phyloP scores from a whole-genome alignment of 1,140 invertebrate genomes.

The Lerema accius region DNA sequence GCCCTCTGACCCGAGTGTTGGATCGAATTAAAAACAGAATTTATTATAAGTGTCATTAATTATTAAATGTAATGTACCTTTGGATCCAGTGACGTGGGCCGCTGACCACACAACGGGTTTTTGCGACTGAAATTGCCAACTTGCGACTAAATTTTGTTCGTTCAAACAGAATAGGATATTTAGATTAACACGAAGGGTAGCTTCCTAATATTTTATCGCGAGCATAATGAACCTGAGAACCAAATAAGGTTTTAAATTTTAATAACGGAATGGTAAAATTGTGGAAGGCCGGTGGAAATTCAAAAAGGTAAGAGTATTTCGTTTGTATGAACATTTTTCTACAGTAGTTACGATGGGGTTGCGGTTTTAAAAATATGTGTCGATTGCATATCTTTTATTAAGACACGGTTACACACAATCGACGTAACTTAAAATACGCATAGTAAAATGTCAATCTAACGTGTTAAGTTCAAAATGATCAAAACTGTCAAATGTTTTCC shows the following conservation, averaged over 20 bases:
- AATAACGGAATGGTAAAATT: slow-evolving; percentile 33
- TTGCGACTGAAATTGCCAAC: slow-evolving; percentile 52
- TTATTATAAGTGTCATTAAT: slow-evolving; percentile 73
- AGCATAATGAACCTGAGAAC: slow-evolving; percentile 35
- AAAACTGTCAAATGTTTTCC: too few species aligned
- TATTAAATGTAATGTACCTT: slow-evolving; percentile 65
- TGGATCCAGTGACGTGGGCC: slow-evolving; percentile 36
- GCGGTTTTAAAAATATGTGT: too few species aligned
- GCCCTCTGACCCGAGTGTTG: slow-evolving; percentile 45
- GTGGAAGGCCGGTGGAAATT: too few species aligned
- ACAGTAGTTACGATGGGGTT: too few species aligned
- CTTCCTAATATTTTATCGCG: slow-evolving; percentile 40
- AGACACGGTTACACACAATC: too few species aligned
- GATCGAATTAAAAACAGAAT: slow-evolving; percentile 77
- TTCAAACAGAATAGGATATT: slow-evolving; percentile 75
- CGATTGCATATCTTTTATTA: too few species aligned
- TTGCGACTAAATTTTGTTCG: slow-evolving; percentile 29
- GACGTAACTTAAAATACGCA: too few species aligned
- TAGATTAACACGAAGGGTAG: slow-evolving; percentile 64
- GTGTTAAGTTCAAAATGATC: too few species aligned
- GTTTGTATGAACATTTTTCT: too few species aligned
- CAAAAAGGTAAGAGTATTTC: too few species aligned
- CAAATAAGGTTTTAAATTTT: slow-evolving; percentile 43
- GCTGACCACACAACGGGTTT: slow-evolving; percentile 59
- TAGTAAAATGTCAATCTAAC: too few species aligned